Conservation (phyloP, 2,797 vertebrate species). For the Poecilia velifera region DNA sequence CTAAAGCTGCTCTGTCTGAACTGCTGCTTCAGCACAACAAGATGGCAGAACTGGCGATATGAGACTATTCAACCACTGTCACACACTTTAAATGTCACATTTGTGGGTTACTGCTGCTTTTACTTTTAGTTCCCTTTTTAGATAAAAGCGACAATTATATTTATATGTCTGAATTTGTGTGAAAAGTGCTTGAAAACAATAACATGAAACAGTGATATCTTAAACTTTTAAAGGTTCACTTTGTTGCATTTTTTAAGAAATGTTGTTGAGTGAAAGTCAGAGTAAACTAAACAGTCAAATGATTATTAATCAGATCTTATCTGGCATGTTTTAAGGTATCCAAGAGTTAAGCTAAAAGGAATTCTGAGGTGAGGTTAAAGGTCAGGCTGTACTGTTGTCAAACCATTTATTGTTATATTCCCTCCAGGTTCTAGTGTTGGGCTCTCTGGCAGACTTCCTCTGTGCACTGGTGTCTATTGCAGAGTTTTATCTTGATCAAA, state of each 20-base stretch:
- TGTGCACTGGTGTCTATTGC: neutral
- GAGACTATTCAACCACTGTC: neutral
- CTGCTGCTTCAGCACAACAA: conserved; percentile 1
- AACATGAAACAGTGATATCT: neutral
- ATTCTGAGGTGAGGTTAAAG: neutral
- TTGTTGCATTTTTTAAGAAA: neutral
- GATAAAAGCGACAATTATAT: neutral
- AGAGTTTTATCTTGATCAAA: neutral
- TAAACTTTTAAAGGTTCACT: neutral
- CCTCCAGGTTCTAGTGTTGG: neutral
- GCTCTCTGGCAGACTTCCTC: neutral
- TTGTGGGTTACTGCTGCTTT: neutral
- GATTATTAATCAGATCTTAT: neutral
- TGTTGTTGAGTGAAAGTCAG: neutral
- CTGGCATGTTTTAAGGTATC: neutral
- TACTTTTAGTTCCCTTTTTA: neutral
- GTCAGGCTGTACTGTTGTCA: neutral
- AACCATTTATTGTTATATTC: neutral
- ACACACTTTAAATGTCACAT: neutral
- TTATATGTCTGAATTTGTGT: neutral
- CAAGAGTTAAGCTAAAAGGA: neutral
- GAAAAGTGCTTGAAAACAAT: neutral
- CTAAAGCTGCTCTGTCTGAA: neutral
- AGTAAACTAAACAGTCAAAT: neutral
- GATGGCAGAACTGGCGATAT: neutral